Base-by-base conservation (phyloP, 2,888 invertebrate species). In the Lasioglossum vierecki region DNA sequence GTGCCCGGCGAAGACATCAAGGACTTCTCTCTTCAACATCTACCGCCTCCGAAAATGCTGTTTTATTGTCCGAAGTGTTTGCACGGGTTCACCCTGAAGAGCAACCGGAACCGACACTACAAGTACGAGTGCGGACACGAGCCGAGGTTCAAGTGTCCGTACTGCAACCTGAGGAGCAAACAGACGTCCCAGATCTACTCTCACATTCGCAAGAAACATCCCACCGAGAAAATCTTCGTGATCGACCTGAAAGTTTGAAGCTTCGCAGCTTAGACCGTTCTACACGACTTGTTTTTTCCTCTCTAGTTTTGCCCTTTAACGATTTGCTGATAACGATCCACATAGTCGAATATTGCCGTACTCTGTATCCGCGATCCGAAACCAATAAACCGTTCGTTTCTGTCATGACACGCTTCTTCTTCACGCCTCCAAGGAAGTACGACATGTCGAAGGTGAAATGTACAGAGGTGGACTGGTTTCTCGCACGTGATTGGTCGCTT, bases 111-210 rank as follows among this genome's bases (percentile, higher is more conserved):
- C 81, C 92, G 95, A 11, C 95, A 95, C 86, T 93, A 93, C 83
- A 93, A 93, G 76, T 94, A 93, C 88, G 95, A 95, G 84, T 95
- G 95, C 82, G 95, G 95, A 11, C 93, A 94, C 76, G 93, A 93
- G 70, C 94, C 95, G 11, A 92, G 94, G 82, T 95, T 95, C 90
- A 93, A 93, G 82, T 95, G 95, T 84, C 94, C 95, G 11, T 94
- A 94, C 85, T 95, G 95, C 85, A 90, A 92, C 0, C 88, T 94
- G 18, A 91, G 92, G 39, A 94, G 94, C 88, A 95, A 95, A 83
- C 93, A 94, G 63, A 95, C 94, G 53, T 95, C 94, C 1, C 94
- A 94, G 78, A 91, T 95, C 77, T 94, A 94, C 68, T 93, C 91
- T 18, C 95, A 95, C 83, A 93, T 95, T 6, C 92, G 94, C 18